These are phyloP conservation scores for Trichopria drosophilae DNA, from an alignment of 2,888 invertebrate species.

Conservation along the genomic window DNA sequence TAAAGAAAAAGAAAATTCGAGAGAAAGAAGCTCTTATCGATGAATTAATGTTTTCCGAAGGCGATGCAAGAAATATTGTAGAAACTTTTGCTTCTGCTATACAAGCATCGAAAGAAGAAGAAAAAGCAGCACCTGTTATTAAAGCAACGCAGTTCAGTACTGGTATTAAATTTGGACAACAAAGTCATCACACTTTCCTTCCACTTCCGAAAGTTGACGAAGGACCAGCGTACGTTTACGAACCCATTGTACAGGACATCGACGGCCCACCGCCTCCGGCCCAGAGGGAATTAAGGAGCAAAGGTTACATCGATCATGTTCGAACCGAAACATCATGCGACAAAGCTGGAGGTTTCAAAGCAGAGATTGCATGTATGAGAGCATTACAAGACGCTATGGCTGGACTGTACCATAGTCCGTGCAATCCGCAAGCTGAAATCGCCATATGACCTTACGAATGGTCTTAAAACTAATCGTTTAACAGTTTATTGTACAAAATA, in stretches of 20 bases:
- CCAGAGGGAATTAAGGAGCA: constrained; percentile 65
- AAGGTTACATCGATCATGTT: constrained; percentile 77
- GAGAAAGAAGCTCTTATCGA: constrained; percentile 92
- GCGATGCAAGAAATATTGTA: constrained; percentile 85
- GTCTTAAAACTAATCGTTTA: no score
- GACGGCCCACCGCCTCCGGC: constrained; percentile 77
- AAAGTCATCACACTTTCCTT: constrained; percentile 66
- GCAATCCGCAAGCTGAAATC: constrained; percentile 43
- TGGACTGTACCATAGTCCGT: constrained; percentile 66
- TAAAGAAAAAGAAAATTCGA: constrained; percentile 79
- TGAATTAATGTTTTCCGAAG: constrained; percentile 91
- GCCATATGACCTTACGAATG: constrained; percentile 36
- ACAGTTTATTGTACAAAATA: no score
- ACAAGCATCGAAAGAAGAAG: constrained; percentile 70
- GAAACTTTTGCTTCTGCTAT: constrained; percentile 75
- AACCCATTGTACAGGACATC: constrained; percentile 55
- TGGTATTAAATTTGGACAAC: constrained; percentile 79
- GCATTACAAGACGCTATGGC: constrained; percentile 87
- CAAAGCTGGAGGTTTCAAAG: constrained; percentile 85
- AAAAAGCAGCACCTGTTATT: constrained; percentile 57
- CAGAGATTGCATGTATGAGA: constrained; percentile 79
- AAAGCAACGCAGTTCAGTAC: constrained; percentile 79
- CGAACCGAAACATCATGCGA: constrained; percentile 73
- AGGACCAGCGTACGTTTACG: constrained; percentile 75
- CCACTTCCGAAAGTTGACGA: constrained; percentile 75